These are phyloP conservation scores for Odontothrips loti DNA, from an alignment of 2,888 invertebrate species.

Conservation along the genomic window DNA sequence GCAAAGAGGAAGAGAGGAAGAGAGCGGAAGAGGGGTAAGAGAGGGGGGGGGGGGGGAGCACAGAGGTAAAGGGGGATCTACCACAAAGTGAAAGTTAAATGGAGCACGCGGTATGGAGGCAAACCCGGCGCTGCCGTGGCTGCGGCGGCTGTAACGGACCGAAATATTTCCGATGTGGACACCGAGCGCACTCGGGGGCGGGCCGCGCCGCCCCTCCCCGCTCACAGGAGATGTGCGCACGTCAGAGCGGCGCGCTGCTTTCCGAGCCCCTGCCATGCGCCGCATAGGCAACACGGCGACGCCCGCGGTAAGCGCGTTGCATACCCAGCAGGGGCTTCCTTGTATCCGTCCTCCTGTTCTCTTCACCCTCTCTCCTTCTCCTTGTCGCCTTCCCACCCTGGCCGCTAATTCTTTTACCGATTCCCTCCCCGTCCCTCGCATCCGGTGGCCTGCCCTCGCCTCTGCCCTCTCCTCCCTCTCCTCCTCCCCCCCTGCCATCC, in stretches of 20 bases:
- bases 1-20: background rate
- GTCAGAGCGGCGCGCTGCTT: too few species aligned
- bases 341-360: background rate
- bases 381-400: background rate
- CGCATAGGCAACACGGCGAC: too few species aligned
- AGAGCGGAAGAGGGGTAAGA: too few species aligned
- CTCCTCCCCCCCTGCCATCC: constrained; percentile 27
- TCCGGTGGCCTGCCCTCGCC: constrained; percentile 16
- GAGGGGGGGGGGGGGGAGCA: too few species aligned
- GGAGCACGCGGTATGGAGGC: constrained; percentile 1
- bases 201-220: too few species aligned
- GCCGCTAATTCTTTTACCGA: constrained; percentile 18
- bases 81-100: constrained; percentile 25
- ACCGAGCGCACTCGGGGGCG: too few species aligned
- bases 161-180: too few species aligned
- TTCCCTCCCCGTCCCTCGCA: background rate
- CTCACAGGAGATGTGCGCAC: too few species aligned
- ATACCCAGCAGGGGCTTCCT: too few species aligned
- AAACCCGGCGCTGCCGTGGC: background rate
- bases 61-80: too few species aligned
- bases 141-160: background rate
- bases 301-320: too few species aligned
- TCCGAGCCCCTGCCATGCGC: too few species aligned
- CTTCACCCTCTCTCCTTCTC: background rate
- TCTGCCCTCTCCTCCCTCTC: background rate